phyloP scores from a whole-genome alignment of 2,888 invertebrate species.

The Melanotus villosus region DNA sequence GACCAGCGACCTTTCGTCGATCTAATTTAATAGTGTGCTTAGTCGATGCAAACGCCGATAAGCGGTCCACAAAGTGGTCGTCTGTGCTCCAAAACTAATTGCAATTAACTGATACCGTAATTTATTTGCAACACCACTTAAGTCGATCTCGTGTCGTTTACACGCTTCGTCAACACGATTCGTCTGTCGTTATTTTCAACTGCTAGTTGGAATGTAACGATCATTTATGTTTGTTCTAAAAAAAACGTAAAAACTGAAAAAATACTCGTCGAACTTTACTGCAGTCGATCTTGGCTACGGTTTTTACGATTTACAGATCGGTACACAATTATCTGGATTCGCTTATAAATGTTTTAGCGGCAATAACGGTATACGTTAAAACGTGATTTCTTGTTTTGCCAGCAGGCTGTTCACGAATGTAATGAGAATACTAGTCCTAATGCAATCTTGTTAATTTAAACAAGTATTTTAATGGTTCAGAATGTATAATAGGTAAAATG shows the following conservation, averaged over 20 bases:
- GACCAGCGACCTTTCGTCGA: conserved; percentile 60
- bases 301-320: conserved; percentile 29
- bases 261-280: conserved; percentile 12
- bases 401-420: conserved; percentile 34
- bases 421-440: conserved; percentile 26
- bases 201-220: neutral
- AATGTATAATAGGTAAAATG: neutral
- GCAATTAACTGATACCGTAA: conserved; percentile 57
- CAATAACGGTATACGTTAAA: conserved; percentile 34
- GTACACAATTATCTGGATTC: conserved; percentile 33
- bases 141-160: conserved; percentile 35
- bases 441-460: conserved; percentile 30
- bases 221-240: neutral
- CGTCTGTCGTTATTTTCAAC: conserved; percentile 1
- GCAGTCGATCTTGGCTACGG: conserved; percentile 11
- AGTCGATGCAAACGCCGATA: conserved; percentile 54
- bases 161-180: conserved; percentile 32
- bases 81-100: conserved; percentile 55
- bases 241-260: conserved; percentile 10
- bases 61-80: conserved; percentile 46
- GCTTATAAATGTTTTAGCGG: conserved; percentile 32
- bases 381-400: conserved; percentile 40
- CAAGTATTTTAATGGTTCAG: conserved; percentile 31
- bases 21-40: conserved; percentile 61
- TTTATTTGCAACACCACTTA: conserved; percentile 46